phyloP scores from a whole-genome alignment of 1,140 invertebrate species.

The Sweltsa coloradensis region DNA sequence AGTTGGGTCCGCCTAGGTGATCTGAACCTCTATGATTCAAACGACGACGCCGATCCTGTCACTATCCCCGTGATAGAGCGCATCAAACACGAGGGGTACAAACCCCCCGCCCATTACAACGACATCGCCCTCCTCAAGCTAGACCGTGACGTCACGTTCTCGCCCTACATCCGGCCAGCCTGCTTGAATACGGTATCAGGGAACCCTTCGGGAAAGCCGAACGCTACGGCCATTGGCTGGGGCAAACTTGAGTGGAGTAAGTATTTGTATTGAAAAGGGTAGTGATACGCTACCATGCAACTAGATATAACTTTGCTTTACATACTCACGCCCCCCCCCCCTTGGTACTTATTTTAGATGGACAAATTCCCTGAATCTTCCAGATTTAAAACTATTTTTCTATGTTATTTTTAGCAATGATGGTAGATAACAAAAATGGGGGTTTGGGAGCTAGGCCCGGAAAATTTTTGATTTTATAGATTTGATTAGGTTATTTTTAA shows the following conservation, averaged over 20 bases:
- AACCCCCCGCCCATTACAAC: slow-evolving; percentile 33
- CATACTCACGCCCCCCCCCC: too few relatives aligned
- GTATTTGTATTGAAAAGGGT: too few relatives aligned
- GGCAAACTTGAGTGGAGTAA: slow-evolving; percentile 4
- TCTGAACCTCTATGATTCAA: slow-evolving; percentile 18
- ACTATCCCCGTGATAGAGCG: slow-evolving; percentile 23
- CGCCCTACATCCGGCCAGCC: slow-evolving; percentile 29
- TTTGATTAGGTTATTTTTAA: too few relatives aligned
- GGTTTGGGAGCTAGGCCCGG: too few relatives aligned
- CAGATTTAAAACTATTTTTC: too few relatives aligned
- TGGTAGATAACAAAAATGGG: too few relatives aligned
- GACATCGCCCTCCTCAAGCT: slow-evolving; percentile 44
- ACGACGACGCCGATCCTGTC: slow-evolving; percentile 18
- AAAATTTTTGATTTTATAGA: too few relatives aligned
- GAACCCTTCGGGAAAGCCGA: slow-evolving; percentile 18
- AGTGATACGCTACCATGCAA: too few relatives aligned
- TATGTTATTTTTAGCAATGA: too few relatives aligned
- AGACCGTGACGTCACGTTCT: slow-evolving; percentile 23
- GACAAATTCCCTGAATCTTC: too few relatives aligned
- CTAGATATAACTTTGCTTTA: too few relatives aligned
- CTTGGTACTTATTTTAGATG: too few relatives aligned
- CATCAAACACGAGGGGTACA: slow-evolving; percentile 32
- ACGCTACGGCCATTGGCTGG: slow-evolving; percentile 17
- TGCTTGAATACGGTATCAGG: slow-evolving; percentile 29
- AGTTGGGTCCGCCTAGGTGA: slow-evolving; percentile 28